Base-by-base conservation (phyloP, 2,888 invertebrate species). In the Schrankia costaestrigalis region DNA sequence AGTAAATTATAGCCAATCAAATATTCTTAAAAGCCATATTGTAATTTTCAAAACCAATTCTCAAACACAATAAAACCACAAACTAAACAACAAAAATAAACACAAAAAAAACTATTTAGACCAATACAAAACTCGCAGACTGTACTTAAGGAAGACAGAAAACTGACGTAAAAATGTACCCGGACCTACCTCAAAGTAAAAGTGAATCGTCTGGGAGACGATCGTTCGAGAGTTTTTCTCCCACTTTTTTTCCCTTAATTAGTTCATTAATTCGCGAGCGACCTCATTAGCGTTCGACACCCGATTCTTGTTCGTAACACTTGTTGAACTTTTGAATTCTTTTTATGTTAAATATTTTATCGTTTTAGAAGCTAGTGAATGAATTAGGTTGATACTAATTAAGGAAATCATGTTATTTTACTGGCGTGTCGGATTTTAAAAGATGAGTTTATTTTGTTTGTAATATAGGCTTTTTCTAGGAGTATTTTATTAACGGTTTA, bases 81-180 rank as follows among this genome's bases (percentile, higher is more conserved):
- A 11, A 1, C 0, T 11, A 11, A 12, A 21, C 2, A 14, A n/a
- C 7, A 21, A n/a, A 28, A 12, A 8, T 2, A 12, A 12, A 15
- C 14, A 22, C 1, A 9, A n/a, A 10, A 11, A 15, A 14, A 18
- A 18, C 19, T 5, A 2, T 1, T 6, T 4, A 3, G 28, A 27
- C 80, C 81, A 80, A 71, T 74, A 35, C 54, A 37, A 26, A 4
- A 6, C 49, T 35, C 15, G 29, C 46, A n/a, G 4, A 72, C 61
- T 63, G 48, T 50, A 63, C 50, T 42, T 63, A 73, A n/a, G 66
- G 71, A 77, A 76, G 73, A 71, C 78, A 73, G 76, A 72, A 81
- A 82, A 79, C 76, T 82, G 84, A 83, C 84, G 85, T 85, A 86
- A 86, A 85, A 86, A 86, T 82, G 63, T 63, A 77, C 76, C 85